A percentile compares a stretch with the other conserved stretches of the same genome.
These are phyloP conservation scores for Trematomus bernacchii DNA, from an alignment of 2,797 vertebrate species.

Conservation along the genomic window DNA sequence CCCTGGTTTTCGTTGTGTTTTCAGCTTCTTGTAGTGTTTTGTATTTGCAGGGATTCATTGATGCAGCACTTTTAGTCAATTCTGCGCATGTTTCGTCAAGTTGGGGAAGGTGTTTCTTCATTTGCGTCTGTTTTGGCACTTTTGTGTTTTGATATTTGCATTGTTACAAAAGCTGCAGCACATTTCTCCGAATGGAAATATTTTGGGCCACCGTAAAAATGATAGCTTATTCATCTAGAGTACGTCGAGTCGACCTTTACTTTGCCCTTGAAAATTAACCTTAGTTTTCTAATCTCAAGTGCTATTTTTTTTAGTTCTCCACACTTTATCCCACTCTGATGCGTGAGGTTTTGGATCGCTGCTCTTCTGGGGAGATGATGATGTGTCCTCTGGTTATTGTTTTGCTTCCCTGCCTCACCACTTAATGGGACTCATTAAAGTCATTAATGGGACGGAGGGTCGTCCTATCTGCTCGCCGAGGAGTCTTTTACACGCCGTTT, in stretches of 20 bases:
- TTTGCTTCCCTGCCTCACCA: slow-evolving; percentile 77
- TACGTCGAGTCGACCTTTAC: slow-evolving; percentile 1
- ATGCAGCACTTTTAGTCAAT: too few relatives aligned
- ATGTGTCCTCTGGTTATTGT: slow-evolving; percentile 81
- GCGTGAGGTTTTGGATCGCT: slow-evolving; percentile 67
- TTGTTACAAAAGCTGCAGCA: too few relatives aligned
- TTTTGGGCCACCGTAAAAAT: too few relatives aligned
- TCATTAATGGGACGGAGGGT: slow-evolving; percentile 76
- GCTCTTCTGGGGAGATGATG: slow-evolving; percentile 58
- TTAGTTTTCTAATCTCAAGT: not conserved
- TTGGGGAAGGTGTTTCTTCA: too few relatives aligned
- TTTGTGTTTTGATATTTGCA: too few relatives aligned
- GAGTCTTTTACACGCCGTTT: slow-evolving; percentile 52
- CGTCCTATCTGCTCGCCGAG: slow-evolving; percentile 62
- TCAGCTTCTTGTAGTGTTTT: too few relatives aligned
- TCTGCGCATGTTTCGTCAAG: too few relatives aligned
- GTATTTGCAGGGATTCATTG: too few relatives aligned
- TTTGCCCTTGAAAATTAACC: slow-evolving; percentile 27
- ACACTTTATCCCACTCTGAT: slow-evolving; percentile 40
- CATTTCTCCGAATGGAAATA: too few relatives aligned
- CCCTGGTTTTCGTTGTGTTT: too few relatives aligned
- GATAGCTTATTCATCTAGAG: slow-evolving; percentile 6
- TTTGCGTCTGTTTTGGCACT: too few relatives aligned
- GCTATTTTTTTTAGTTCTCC: slow-evolving; percentile 20
- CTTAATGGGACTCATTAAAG: slow-evolving; percentile 83